A percentile compares a stretch with the other conserved stretches of the same genome.
phyloP scores from a whole-genome alignment of 92 coral and sea anemone genomes.

The Phenganax subtilis region DNA sequence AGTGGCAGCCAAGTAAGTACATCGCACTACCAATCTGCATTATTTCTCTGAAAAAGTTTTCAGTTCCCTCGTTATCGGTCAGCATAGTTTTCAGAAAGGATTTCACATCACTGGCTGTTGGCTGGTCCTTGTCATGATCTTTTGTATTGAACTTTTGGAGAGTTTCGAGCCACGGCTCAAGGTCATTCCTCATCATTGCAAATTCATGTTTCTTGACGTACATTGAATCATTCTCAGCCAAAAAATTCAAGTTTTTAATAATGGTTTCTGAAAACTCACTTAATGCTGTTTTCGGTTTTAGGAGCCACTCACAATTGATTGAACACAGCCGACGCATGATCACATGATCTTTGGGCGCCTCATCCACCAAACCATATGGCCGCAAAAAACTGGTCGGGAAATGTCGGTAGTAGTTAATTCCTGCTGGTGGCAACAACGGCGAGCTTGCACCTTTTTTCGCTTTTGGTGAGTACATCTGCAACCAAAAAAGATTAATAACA shows the following conservation, averaged over 20 bases:
- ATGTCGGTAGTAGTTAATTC: background rate
- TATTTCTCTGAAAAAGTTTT: background rate
- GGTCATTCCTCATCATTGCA: background rate
- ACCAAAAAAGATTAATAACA: background rate
- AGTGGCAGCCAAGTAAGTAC: background rate
- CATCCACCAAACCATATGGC: conserved; percentile 1
- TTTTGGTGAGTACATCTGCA: background rate
- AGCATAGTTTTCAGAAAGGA: background rate
- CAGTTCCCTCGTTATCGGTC: background rate
- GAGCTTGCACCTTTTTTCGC: too few relatives aligned
- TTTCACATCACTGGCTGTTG: background rate
- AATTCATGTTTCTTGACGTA: background rate
- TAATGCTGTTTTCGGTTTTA: background rate
- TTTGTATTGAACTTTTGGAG: background rate
- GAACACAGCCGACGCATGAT: background rate
- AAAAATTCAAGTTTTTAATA: background rate
- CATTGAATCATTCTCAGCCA: background rate
- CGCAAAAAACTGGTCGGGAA: background rate
- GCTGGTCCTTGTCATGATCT: background rate
- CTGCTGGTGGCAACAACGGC: background rate
- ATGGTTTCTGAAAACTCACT: background rate
- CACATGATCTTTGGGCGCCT: background rate
- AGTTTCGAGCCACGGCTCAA: background rate
- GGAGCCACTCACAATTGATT: background rate
- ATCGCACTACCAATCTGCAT: background rate